A percentile compares a stretch with the other conserved stretches of the same genome.
phyloP scores from a whole-genome alignment of 2,113 vertebrate species.

The Hyperopisus bebe region DNA sequence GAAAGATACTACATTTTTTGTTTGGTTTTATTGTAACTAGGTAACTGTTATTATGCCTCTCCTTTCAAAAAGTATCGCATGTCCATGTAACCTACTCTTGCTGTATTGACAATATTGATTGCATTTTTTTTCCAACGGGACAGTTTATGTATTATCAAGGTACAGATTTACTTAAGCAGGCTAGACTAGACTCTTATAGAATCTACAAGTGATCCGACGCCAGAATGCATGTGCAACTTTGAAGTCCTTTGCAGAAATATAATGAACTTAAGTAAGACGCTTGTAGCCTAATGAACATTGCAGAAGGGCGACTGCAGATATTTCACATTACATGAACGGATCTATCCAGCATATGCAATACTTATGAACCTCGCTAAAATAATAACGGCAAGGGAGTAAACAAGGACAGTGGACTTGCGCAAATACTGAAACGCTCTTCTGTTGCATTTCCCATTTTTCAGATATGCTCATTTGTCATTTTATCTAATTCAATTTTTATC shows the following conservation, averaged over 20 bases:
- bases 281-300: background rate
- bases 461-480: background rate
- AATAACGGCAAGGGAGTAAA: background rate
- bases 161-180: background rate
- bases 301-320: background rate
- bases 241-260: background rate
- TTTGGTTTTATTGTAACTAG: background rate
- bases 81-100: background rate
- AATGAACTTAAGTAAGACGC: background rate
- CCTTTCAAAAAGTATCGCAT: background rate
- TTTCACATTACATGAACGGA: background rate
- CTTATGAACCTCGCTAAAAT: background rate
- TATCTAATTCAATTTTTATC: background rate
- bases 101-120: background rate
- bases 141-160: background rate
- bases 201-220: slow-evolving; percentile 4
- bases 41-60: background rate
- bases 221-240: background rate
- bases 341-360: background rate
- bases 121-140: background rate
- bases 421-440: background rate
- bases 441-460: background rate
- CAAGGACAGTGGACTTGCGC: background rate
- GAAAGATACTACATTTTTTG: background rate
- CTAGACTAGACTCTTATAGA: background rate